Evolutionary conservation across 2,113 vertebrate genomes (phyloP), one percentile per base, ranked within the genome.

Genomic region (Meles meles): DNA sequence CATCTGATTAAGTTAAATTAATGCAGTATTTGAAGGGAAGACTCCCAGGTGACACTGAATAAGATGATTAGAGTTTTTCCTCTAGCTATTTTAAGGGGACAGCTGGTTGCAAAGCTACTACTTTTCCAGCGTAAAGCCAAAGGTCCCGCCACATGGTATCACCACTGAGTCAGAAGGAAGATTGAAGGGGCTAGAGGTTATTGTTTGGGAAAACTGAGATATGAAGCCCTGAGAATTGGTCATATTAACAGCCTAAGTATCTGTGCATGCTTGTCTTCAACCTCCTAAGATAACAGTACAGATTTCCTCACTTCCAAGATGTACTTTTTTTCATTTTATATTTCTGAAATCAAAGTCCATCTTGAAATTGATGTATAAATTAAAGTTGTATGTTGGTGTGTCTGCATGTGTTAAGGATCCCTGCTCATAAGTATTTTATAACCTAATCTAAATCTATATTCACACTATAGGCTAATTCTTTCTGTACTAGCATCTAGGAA

Each of bases 331-430:
- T 92, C 14, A 92, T 83, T 81, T 88, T 72, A 39, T 90, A 80
- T 81, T 94, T 97, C n/a, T 95, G 63, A 93, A 96, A 88, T 92
- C 92, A 92, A 88, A 96, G 1, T 71, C 20, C 57, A 49, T 69
- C 63, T 90, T 93, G 77, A 90, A 93, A 39, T 57, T 76, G 29
- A 77, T 79, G 23, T 71, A 39, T 83, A 90, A 92, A 89, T 79
- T 74, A 76, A 94, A 83, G 14, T 93, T 96, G 13, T 87, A 31
- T 72, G 8, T 31, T 90, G 9, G 6, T 87, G 3, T 95, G 4
- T 90, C 7, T 87, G 1, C 52, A 1, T 63, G 9, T 85, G 23
- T 92, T 90, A 90, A 92, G 67, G 21, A 74, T 3, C 25, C 25
- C 18, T 95, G 34, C 86, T 86, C 34, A 85, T 83, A 65, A 82